phyloP scores from a whole-genome alignment of 2,888 invertebrate species.

The Patella depressa region DNA sequence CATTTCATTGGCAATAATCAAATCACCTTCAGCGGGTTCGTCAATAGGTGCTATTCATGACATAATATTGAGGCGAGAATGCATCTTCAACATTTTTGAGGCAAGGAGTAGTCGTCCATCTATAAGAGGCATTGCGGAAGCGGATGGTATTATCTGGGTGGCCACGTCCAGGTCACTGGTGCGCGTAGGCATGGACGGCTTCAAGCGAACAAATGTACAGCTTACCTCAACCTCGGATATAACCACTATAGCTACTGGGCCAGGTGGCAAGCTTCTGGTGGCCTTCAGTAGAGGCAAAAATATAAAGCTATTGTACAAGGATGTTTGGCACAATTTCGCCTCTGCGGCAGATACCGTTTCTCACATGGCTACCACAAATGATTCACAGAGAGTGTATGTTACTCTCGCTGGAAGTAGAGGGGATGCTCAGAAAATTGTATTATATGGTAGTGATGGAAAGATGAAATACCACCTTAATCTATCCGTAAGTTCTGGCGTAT shows the following conservation, averaged over 20 bases:
- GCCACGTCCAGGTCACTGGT: constrained; percentile 28
- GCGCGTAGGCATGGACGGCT: constrained; percentile 13
- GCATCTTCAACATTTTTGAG: constrained; percentile 31
- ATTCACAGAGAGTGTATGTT: constrained; percentile 20
- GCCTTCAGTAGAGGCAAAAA: constrained; percentile 23
- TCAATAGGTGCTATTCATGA: constrained; percentile 18
- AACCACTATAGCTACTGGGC: constrained; percentile 19
- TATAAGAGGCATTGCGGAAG: constrained; percentile 25
- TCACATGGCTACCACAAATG: constrained; percentile 17
- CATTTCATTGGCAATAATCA: constrained; percentile 19
- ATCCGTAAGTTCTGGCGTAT: constrained; percentile 1
- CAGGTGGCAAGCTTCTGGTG: constrained; percentile 27
- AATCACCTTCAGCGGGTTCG: background rate
- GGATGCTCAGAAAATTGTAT: constrained; percentile 16
- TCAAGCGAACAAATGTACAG: constrained; percentile 20
- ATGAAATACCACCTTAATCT: constrained; percentile 19
- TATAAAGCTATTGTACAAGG: constrained; percentile 23
- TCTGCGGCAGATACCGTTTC: constrained; percentile 14
- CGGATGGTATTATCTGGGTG: constrained; percentile 25
- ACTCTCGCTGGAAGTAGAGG: constrained; percentile 9
- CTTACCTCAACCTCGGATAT: constrained; percentile 19
- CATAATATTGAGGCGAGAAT: constrained; percentile 18
- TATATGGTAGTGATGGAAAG: constrained; percentile 21
- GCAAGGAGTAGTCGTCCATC: constrained; percentile 24
- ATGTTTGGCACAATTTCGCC: constrained; percentile 23